These are phyloP conservation scores for Microlaimidae sp. DNA, from an alignment of 2,888 invertebrate species.

Conservation along the genomic window DNA sequence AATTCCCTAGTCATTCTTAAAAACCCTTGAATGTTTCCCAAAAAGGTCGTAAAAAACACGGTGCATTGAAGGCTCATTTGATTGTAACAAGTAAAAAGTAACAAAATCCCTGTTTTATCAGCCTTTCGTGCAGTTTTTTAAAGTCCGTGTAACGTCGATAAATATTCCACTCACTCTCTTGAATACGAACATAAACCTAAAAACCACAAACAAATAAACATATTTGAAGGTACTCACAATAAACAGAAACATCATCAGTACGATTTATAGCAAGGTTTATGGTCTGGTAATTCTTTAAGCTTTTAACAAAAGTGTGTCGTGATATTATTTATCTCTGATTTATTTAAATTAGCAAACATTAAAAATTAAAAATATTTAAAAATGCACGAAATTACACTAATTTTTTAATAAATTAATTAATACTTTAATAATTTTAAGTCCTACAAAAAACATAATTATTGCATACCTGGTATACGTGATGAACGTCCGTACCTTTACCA, in stretches of 20 bases:
- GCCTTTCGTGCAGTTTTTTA: conserved; percentile 59
- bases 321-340: not conserved
- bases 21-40: too few species aligned
- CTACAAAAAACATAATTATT: too few species aligned
- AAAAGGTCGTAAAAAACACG: too few species aligned
- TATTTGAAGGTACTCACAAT: too few species aligned
- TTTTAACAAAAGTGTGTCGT: too few species aligned
- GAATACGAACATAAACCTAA: conserved; percentile 59
- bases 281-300: not conserved
- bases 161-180: conserved; percentile 84
- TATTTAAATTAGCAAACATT: not conserved
- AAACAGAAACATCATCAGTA: too few species aligned
- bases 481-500: conserved; percentile 52
- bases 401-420: too few species aligned
- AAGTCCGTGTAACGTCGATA: conserved; percentile 85
- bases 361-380: not conserved
- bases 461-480: conserved; percentile 74
- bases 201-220: conserved; percentile 1
- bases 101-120: conserved; percentile 69
- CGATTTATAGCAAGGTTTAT: too few species aligned
- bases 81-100: too few species aligned
- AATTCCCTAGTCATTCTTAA: too few species aligned
- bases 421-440: too few species aligned
- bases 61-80: too few species aligned
- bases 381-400: conserved; percentile 4